phyloP scores from a whole-genome alignment of 2,113 vertebrate genomes.

The Verasper variegatus region DNA sequence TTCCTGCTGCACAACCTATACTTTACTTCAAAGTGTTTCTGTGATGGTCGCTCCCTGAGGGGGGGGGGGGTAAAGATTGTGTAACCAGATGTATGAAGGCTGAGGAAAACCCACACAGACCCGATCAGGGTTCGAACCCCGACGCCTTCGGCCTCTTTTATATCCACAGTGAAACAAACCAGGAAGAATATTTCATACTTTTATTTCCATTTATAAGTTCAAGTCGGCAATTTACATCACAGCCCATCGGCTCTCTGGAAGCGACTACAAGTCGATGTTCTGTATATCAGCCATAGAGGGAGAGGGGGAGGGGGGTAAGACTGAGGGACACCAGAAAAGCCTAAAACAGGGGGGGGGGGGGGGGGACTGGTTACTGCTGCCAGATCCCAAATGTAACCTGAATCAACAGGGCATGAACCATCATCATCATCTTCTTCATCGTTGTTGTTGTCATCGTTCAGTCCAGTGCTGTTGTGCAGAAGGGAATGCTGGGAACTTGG shows the following conservation, averaged over 20 bases:
- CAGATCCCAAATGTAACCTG: constrained; percentile 67
- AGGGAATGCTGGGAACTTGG: constrained; percentile 83
- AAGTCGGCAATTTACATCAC: constrained; percentile 74
- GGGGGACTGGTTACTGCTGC: constrained; percentile 58
- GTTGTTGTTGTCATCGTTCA: constrained; percentile 49
- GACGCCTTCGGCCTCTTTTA: no score
- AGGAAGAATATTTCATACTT: constrained; percentile 55
- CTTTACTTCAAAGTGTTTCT: no score
- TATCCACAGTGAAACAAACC: no score
- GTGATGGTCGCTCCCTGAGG: no score
- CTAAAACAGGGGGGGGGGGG: constrained; percentile 40
- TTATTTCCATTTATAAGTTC: constrained; percentile 81
- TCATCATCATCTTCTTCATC: neutral
- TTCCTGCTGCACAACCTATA: no score
- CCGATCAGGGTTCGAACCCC: no score
- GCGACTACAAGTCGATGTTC: constrained; percentile 54
- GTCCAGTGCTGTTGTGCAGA: constrained; percentile 78
- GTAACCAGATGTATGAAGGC: neutral
- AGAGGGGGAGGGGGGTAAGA: constrained; percentile 43
- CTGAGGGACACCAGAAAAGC: constrained; percentile 58
- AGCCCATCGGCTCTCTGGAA: constrained; percentile 71
- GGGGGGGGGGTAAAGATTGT: neutral
- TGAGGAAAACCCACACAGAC: neutral
- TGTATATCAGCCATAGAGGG: constrained; percentile 53
- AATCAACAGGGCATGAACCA: constrained; percentile 46